A percentile compares a stretch with the other conserved stretches of the same genome.
These are phyloP conservation scores for Sussaba pulchella DNA, from an alignment of 2,888 invertebrate species.

Conservation along the genomic window DNA sequence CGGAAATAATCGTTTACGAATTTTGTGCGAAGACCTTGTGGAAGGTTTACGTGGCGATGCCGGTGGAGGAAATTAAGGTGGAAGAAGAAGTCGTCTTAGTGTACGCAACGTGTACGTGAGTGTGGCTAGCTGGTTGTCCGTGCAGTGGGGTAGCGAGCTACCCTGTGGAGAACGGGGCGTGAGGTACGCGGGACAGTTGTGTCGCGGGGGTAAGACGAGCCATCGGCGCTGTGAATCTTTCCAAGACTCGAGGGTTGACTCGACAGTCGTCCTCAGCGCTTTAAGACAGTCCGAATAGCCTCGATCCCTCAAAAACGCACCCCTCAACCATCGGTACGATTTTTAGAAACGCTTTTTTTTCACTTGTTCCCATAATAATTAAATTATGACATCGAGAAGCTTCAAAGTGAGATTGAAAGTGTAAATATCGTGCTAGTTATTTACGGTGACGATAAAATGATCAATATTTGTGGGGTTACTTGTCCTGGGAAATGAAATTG, in stretches of 20 bases:
- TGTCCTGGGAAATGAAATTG: not conserved
- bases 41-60: not conserved
- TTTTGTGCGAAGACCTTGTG: not conserved
- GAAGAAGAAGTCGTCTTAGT: not conserved
- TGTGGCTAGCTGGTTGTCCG: not conserved
- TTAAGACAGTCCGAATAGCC: not conserved
- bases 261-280: not conserved
- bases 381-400: constrained; percentile 70
- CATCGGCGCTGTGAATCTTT: not conserved
- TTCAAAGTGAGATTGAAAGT: constrained; percentile 73
- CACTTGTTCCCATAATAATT: too few relatives aligned
- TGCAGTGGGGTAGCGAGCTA: not conserved
- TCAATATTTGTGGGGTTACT: too few relatives aligned
- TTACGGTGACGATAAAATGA: constrained; percentile 6
- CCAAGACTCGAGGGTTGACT: constrained; percentile 5
- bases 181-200: constrained; percentile 14
- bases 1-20: not conserved
- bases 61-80: not conserved
- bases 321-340: not conserved
- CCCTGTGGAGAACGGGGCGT: not conserved
- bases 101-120: too few relatives aligned
- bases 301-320: constrained; percentile 5
- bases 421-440: not conserved
- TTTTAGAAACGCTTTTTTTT: too few relatives aligned
- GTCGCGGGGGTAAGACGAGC: not conserved